Percentiles rank a stretch among this genome's conserved stretches.
phyloP scores from a whole-genome alignment of 2,113 vertebrate species.

The Psammodynastes pulverulentus region DNA sequence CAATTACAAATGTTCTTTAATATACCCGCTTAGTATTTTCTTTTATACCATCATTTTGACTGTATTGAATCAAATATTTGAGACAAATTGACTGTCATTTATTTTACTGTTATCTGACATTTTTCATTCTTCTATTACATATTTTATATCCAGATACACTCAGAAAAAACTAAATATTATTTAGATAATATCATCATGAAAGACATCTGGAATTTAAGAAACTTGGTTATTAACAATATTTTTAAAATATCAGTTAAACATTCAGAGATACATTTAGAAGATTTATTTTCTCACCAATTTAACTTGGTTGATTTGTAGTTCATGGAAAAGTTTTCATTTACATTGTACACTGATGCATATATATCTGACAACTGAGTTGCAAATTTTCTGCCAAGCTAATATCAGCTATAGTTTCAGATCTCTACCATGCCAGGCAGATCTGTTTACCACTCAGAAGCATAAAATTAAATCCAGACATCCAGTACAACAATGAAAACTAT shows the following conservation, averaged over 20 bases:
- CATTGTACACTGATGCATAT: conserved; percentile 35
- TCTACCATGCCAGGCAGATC: conserved; percentile 31
- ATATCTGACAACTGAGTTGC: conserved; percentile 48
- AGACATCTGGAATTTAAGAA: conserved; percentile 13
- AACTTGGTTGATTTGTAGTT: conserved; percentile 32
- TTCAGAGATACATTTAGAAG: neutral
- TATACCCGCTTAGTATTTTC: neutral
- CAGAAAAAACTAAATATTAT: neutral
- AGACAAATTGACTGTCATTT: neutral
- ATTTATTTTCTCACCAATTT: neutral
- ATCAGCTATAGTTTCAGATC: conserved; percentile 42
- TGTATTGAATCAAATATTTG: neutral
- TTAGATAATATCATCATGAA: neutral
- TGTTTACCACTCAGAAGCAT: conserved; percentile 44
- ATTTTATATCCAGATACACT: rapidly evolving
- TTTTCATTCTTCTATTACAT: conserved; percentile 28
- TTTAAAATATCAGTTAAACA: neutral
- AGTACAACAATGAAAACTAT: conserved; percentile 37
- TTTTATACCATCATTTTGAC: neutral
- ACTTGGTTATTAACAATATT: neutral
- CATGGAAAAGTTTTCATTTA: conserved; percentile 42
- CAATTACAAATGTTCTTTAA: neutral
- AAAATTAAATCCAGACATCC: conserved; percentile 33
- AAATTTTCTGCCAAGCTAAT: conserved; percentile 55
- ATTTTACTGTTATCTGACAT: conserved; percentile 35